phyloP scores from a whole-genome alignment of 2,797 vertebrate genomes.

The Enteromius fasciolatus region DNA sequence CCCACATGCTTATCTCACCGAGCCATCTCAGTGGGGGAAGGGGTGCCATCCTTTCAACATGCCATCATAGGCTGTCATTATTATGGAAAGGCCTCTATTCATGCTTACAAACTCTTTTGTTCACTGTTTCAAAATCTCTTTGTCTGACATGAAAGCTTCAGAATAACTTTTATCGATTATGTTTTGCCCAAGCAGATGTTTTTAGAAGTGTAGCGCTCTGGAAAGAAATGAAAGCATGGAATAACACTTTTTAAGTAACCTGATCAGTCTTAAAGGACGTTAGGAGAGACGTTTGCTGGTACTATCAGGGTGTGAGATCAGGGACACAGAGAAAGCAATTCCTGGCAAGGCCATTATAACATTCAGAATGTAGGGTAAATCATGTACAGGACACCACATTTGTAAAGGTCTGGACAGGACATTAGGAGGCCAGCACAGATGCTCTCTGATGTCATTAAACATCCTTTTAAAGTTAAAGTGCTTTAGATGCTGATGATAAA shows the following conservation, averaged over 20 bases:
- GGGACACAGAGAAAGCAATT: not conserved
- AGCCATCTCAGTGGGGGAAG: constrained; percentile 22
- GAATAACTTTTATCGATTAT: constrained; percentile 5
- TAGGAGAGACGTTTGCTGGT: constrained; percentile 1
- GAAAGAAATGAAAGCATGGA: not conserved
- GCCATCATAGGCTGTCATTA: constrained; percentile 32
- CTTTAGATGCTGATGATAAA: not conserved
- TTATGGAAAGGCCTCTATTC: constrained; percentile 37
- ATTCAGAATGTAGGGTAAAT: not conserved
- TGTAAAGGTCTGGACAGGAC: not conserved
- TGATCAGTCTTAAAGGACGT: not conserved
- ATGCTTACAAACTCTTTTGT: constrained; percentile 35
- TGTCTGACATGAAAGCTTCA: not conserved
- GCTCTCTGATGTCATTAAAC: not conserved
- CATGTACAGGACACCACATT: not conserved
- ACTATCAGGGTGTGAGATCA: constrained; percentile 24
- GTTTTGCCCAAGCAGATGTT: constrained; percentile 9
- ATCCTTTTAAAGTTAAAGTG: not conserved
- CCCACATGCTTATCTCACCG: constrained; percentile 45
- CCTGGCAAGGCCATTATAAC: not conserved
- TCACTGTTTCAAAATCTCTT: not conserved
- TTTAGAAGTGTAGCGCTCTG: not conserved
- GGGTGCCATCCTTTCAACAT: constrained; percentile 20
- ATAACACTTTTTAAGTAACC: not conserved
- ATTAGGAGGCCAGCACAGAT: not conserved